Percentiles rank a stretch among this genome's conserved stretches.
phyloP scores from a whole-genome alignment of 1,140 invertebrate genomes.

The Diorhabda carinulata region DNA sequence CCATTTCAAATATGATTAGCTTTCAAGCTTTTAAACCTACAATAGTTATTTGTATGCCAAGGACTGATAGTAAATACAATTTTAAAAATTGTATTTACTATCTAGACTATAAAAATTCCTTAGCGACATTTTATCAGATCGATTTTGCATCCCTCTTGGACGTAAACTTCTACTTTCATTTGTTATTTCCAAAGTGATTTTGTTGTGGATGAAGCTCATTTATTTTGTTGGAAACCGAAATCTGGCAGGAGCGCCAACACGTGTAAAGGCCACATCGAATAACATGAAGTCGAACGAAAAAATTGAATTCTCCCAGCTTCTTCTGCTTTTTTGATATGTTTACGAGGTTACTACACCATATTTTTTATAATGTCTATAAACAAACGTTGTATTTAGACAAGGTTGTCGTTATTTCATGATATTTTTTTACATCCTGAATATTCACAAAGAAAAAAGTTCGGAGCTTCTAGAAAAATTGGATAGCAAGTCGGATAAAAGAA shows the following conservation, averaged over 20 bases:
- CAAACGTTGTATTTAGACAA: too few species aligned
- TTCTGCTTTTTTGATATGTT: neutral
- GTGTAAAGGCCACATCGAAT: neutral
- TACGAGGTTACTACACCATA: neutral
- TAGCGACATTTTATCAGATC: neutral
- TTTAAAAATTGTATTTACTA: neutral
- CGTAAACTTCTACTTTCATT: conserved; percentile 28
- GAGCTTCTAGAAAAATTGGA: too few species aligned
- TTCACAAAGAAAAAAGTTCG: too few species aligned
- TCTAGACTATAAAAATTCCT: neutral
- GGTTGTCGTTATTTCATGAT: too few species aligned
- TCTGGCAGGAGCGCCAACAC: neutral
- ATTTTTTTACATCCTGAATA: too few species aligned
- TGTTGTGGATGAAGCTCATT: conserved; percentile 23
- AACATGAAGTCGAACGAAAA: neutral
- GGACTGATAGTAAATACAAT: too few species aligned
- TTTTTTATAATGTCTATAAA: neutral
- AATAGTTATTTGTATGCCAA: too few species aligned
- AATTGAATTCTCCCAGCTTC: neutral
- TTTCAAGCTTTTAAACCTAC: too few species aligned
- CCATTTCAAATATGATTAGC: too few species aligned
- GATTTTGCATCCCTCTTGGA: neutral
- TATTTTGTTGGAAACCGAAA: conserved; percentile 19
- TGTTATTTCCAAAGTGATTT: conserved; percentile 29
- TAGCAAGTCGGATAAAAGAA: too few species aligned